phyloP scores from a whole-genome alignment of 1,140 invertebrate species.

The Hycleus phaleratus region DNA sequence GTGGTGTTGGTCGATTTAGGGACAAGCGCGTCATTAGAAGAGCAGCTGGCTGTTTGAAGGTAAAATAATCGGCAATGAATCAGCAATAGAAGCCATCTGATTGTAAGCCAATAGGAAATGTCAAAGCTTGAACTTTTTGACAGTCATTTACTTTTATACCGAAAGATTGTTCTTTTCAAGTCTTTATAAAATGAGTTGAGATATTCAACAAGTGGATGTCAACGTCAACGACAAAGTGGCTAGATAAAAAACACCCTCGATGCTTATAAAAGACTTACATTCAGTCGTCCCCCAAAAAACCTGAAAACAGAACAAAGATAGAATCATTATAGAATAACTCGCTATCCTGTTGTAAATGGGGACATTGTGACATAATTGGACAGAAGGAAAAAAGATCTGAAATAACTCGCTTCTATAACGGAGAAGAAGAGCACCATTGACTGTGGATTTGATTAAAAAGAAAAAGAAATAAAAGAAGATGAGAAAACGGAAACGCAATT shows the following conservation, averaged over 20 bases:
- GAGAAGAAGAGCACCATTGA: conserved; percentile 9
- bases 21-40: conserved; percentile 11
- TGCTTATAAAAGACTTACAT: conserved; percentile 36
- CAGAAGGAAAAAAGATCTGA: neutral
- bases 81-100: conserved; percentile 5
- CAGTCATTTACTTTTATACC: conserved; percentile 29
- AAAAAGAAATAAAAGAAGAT: neutral
- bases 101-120: conserved; percentile 7
- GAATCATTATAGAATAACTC: conserved; percentile 11
- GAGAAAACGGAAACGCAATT: neutral
- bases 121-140: conserved; percentile 22
- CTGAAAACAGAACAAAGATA: conserved; percentile 15
- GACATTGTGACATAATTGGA: conserved; percentile 20
- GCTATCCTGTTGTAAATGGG: conserved; percentile 8
- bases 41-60: conserved; percentile 9
- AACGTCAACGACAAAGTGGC: conserved; percentile 38
- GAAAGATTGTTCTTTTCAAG: conserved; percentile 30
- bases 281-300: conserved; percentile 24
- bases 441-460: conserved; percentile 5
- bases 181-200: conserved; percentile 22
- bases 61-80: conserved; percentile 9
- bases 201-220: conserved; percentile 41
- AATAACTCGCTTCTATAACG: conserved; percentile 5
- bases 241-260: conserved; percentile 40
- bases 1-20: conserved; percentile 11